phyloP scores from a whole-genome alignment of 2,113 vertebrate genomes.

The Microtus oregoni region DNA sequence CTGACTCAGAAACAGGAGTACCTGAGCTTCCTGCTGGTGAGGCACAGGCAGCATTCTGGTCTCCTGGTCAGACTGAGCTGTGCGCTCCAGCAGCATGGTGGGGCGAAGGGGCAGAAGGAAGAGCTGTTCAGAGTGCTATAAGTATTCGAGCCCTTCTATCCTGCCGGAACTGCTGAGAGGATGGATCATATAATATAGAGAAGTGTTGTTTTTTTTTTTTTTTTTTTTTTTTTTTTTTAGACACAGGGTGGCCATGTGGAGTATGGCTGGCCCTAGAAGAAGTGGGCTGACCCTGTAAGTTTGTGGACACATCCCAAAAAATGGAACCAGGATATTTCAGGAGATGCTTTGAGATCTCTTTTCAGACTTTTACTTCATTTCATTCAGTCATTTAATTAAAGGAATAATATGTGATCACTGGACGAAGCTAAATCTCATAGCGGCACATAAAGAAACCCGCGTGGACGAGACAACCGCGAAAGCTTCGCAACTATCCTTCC shows the following conservation, averaged over 20 bases:
- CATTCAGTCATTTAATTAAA: conserved; percentile 19
- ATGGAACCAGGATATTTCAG: not conserved
- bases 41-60: not conserved
- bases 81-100: not conserved
- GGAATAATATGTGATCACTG: not conserved
- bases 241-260: not conserved
- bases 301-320: fast-evolving
- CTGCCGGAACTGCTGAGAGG: not conserved
- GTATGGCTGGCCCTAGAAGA: not conserved
- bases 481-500: not conserved
- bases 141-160: not conserved
- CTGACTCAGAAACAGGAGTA: not conserved
- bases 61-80: not conserved
- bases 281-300: fast-evolving
- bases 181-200: not conserved
- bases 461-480: not conserved
- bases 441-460: not conserved
- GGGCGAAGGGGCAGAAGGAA: too few relatives aligned
- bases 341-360: not conserved
- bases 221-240: not conserved
- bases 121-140: not conserved
- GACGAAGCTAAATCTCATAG: not conserved
- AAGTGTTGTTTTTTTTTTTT: not conserved
- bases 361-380: conserved; percentile 9
- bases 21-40: not conserved